Evolutionary conservation across 2,888 invertebrate genomes (phyloP), one percentile per base, ranked within the genome.

Genomic region (Pyrgus malvae): DNA sequence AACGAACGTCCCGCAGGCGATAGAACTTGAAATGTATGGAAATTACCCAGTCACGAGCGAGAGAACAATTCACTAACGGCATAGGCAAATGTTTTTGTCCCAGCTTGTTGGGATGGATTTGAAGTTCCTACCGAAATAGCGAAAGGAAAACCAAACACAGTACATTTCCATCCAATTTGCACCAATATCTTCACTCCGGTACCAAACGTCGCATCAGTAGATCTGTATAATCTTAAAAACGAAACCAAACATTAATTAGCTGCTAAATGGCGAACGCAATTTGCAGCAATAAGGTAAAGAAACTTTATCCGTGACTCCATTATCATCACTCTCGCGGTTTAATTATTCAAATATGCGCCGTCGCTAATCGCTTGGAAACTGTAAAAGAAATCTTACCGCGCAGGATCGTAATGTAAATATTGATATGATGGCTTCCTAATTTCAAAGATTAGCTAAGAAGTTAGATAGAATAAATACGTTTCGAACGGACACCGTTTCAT

Each of bases 21-120:
- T 87, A 81, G 87, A 90, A 89, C 89, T 89, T 88, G 83, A 89
- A 89, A 90, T 90, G 88, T 90, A 90, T 90, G 90, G 88, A 90
- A 89, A 90, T 90, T 90, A 89, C 89, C 88, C 83, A 89, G 88
- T 86, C 89, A 88, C 87, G 79, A 80, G 83, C 89, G 85, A 76
- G 83, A 86, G 88, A 89, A 90, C 88, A 89, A 89, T 89, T 87
- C 89, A 88, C 88, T 89, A 87, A 86, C 87, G 84, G 83, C 87
- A 84, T 87, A 85, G 85, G 82, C 88, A 83, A 87, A 88, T 88
- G 87, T 88, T 89, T 89, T 89, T 86, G 88, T 86, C 87, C 83
- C 84, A 81, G 81, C 83, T 83, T 86, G 84, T 87, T 88, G 85
- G 78, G 79, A 70, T 72, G 76, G 80, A 82, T 85, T 84, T 78